These are phyloP conservation scores for Maniola hyperantus DNA, from an alignment of 2,888 invertebrate genomes.

Conservation along the genomic window DNA sequence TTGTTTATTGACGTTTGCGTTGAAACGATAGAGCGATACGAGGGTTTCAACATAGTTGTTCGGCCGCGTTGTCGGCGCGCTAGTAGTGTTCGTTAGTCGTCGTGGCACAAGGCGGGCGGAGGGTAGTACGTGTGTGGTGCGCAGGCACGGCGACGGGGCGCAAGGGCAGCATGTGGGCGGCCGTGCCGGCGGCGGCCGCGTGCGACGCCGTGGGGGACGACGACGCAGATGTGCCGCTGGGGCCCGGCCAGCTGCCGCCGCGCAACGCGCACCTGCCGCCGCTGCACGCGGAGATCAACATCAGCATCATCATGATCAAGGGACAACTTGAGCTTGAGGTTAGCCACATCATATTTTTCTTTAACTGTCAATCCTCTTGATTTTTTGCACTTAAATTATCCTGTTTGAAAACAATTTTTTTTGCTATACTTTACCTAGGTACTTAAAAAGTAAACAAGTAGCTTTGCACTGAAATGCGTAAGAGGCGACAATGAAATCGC, in stretches of 20 bases:
- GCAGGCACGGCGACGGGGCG: conserved; percentile 80
- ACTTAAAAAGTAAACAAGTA: too few species aligned
- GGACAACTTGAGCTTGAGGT: conserved; percentile 95
- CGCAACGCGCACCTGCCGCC: conserved; percentile 87
- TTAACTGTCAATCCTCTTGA: neutral
- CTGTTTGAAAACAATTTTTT: neutral
- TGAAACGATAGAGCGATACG: conserved; percentile 32
- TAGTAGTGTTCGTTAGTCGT: conserved; percentile 36
- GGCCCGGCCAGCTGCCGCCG: conserved; percentile 92
- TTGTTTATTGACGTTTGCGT: conserved; percentile 44
- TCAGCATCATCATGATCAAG: conserved; percentile 94
- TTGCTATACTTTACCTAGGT: too few species aligned
- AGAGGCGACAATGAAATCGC: too few species aligned
- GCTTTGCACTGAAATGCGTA: too few species aligned
- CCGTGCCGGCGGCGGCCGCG: conserved; percentile 73
- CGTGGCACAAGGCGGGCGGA: conserved; percentile 35
- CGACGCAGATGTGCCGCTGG: conserved; percentile 84
- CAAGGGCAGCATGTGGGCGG: conserved; percentile 82
- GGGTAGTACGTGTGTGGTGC: conserved; percentile 52
- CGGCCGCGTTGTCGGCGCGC: conserved; percentile 34
- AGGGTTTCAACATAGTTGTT: conserved; percentile 36
- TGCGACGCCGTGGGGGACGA: conserved; percentile 67
- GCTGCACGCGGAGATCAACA: conserved; percentile 91
- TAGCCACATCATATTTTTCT: conserved; percentile 31
- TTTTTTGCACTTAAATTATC: neutral